Evolutionary conservation across 2,113 vertebrate species (phyloP).

Genomic region (Clarias batrachus): DNA sequence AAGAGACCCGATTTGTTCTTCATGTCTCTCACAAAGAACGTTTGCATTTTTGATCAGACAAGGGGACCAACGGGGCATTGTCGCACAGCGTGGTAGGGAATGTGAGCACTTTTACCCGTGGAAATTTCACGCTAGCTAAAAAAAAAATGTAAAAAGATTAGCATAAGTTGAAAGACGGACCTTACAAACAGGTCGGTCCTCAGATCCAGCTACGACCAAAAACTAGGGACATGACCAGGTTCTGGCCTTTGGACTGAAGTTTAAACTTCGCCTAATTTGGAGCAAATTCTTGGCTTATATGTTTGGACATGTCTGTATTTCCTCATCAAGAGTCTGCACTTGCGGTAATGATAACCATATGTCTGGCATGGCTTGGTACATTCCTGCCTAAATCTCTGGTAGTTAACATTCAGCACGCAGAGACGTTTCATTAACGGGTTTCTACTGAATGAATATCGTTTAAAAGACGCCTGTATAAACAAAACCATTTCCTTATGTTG

Average conservation of each 20-base stretch:
- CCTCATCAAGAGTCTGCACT: not conserved
- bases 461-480: not conserved
- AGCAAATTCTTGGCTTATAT: not conserved
- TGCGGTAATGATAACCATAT: conserved; percentile 30
- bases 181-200: not conserved
- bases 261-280: not conserved
- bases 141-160: not conserved
- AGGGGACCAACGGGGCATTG: not conserved
- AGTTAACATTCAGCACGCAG: not conserved
- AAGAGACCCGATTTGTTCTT: not conserved
- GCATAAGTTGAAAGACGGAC: too few species aligned
- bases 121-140: not conserved
- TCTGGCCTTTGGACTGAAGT: not conserved
- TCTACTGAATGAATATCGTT: not conserved
- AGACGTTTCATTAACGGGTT: conserved; percentile 26
- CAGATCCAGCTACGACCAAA: not conserved
- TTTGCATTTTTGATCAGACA: not conserved
- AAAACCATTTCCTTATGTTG: not conserved
- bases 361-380: conserved; percentile 18
- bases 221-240: not conserved
- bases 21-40: not conserved
- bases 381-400: not conserved
- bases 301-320: too few species aligned
- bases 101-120: not conserved
- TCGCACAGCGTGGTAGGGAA: not conserved